phyloP scores from a whole-genome alignment of 2,888 invertebrate genomes.

The Baronia brevicornis region DNA sequence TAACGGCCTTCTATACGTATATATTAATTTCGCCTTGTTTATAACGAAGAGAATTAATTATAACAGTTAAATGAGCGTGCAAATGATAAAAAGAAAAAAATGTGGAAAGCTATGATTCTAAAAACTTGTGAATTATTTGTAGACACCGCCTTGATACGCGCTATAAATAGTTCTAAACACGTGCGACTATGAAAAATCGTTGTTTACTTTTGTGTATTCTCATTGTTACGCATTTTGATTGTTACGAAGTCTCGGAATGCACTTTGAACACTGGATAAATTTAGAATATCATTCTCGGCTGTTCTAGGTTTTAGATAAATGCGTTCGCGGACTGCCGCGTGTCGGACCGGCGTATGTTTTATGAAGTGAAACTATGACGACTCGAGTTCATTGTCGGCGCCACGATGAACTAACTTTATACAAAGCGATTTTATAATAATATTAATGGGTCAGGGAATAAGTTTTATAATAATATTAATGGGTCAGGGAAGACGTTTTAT shows the following conservation, averaged over 20 bases:
- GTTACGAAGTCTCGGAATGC: slow-evolving; percentile 16
- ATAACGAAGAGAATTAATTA: slow-evolving; percentile 60
- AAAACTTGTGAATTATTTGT: slow-evolving; percentile 26
- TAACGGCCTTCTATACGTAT: slow-evolving; percentile 43
- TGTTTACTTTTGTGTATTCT: slow-evolving; percentile 15
- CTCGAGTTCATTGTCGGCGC: no score
- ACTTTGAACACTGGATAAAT: slow-evolving; percentile 14
- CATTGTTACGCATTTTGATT: slow-evolving; percentile 17
- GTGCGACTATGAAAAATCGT: slow-evolving; percentile 16
- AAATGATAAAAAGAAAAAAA: slow-evolving; percentile 48
- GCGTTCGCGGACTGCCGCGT: slow-evolving; percentile 5
- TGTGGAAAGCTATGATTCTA: slow-evolving; percentile 49
- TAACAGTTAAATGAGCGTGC: slow-evolving; percentile 58
- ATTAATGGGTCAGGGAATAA: no score
- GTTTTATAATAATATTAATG: no score
- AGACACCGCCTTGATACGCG: slow-evolving; percentile 12
- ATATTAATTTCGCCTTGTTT: slow-evolving; percentile 55
- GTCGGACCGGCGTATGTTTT: no score
- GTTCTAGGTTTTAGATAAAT: slow-evolving; percentile 11
- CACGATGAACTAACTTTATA: no score
- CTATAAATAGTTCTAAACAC: slow-evolving; percentile 13
- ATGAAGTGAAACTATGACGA: no score
- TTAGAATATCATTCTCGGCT: slow-evolving; percentile 8
- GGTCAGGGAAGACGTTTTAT: no score
- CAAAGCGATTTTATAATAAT: no score